Percentiles rank a stretch among this genome's conserved stretches.
These are phyloP conservation scores for Sialia sialis DNA, from an alignment of 2,113 vertebrate genomes.

Conservation along the genomic window DNA sequence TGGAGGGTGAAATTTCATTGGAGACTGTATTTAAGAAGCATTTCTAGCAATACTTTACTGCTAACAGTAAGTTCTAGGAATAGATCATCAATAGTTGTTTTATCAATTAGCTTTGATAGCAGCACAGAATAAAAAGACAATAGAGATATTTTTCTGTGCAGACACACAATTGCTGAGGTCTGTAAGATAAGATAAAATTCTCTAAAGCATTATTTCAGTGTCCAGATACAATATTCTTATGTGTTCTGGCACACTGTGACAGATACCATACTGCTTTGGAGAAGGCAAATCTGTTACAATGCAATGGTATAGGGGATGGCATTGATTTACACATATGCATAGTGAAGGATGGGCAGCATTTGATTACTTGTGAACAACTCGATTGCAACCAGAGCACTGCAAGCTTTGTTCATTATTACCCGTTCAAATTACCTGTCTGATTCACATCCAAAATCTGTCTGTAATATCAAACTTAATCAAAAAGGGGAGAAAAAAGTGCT, in stretches of 20 bases:
- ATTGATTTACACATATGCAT: neutral
- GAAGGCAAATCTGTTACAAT: neutral
- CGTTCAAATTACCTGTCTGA: neutral
- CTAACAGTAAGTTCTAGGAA: neutral
- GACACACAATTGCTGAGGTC: neutral
- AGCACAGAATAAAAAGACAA: neutral
- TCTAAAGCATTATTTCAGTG: neutral
- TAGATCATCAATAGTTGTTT: neutral
- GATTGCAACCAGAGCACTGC: neutral
- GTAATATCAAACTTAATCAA: neutral
- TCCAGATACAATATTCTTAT: neutral
- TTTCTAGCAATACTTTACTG: neutral
- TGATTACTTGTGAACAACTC: neutral
- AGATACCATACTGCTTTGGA: neutral
- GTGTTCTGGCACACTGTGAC: neutral
- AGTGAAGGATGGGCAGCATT: neutral
- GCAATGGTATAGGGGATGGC: neutral
- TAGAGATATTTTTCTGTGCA: neutral
- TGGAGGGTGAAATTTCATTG: neutral
- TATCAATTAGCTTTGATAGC: neutral
- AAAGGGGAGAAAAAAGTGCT: neutral
- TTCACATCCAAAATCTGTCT: neutral
- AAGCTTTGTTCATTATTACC: neutral
- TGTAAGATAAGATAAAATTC: neutral
- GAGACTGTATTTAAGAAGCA: neutral